phyloP scores from a whole-genome alignment of 53 echinoderm and acorn worm genomes.

The Hippasteria phrygiana region DNA sequence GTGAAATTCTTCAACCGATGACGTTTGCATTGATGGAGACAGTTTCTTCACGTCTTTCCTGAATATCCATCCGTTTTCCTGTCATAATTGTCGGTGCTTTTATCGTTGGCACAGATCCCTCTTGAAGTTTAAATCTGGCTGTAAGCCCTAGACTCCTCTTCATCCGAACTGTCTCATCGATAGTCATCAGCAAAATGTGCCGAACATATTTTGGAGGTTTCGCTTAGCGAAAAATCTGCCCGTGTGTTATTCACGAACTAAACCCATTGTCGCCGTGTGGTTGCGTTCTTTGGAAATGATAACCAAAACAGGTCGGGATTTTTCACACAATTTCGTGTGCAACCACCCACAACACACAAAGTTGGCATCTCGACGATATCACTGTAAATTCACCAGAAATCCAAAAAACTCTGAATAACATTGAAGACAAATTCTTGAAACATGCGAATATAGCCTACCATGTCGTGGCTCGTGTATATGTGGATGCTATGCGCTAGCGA shows the following conservation, averaged over 20 bases:
- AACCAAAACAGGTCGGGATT: slow-evolving; percentile 6
- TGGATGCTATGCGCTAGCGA: neutral
- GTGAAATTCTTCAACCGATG: slow-evolving; percentile 41
- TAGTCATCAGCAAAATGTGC: slow-evolving; percentile 3
- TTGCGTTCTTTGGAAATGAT: slow-evolving; percentile 25
- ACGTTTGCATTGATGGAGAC: slow-evolving; percentile 53
- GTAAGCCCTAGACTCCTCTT: slow-evolving; percentile 1
- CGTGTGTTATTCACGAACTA: slow-evolving; percentile 27
- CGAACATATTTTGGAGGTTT: neutral
- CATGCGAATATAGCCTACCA: neutral
- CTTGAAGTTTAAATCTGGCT: neutral
- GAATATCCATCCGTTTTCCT: slow-evolving; percentile 15
- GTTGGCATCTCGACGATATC: slow-evolving; percentile 11
- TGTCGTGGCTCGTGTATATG: neutral
- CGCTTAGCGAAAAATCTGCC: slow-evolving; percentile 17
- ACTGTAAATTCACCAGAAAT: neutral
- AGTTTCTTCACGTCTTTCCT: slow-evolving; percentile 30
- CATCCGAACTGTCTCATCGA: neutral
- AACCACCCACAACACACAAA: slow-evolving; percentile 27
- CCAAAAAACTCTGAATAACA: neutral
- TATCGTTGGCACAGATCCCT: neutral
- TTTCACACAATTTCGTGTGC: slow-evolving; percentile 16
- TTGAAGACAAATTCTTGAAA: neutral
- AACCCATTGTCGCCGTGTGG: slow-evolving; percentile 22
- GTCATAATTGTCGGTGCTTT: neutral